Conservation (phyloP, 1,140 invertebrate genomes). For the Heliconius hermathena region DNA sequence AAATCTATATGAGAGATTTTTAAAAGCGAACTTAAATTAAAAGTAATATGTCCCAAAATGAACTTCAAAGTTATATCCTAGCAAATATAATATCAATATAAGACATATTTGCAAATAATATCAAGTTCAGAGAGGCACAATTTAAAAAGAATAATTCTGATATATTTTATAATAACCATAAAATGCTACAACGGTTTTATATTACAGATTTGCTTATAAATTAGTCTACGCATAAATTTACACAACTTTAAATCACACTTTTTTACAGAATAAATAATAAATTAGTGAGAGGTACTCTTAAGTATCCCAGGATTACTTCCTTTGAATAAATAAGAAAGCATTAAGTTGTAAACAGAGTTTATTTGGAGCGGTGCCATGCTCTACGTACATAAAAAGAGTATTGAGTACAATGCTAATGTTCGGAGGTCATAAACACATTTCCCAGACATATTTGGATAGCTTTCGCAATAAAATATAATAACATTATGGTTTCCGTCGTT, state of each 20-base stretch:
- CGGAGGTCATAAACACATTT: constrained; percentile 24
- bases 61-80: neutral
- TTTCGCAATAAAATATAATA: constrained; percentile 8
- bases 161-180: neutral
- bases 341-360: constrained; percentile 31
- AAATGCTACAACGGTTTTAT: neutral
- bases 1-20: too few species aligned
- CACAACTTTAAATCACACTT: neutral
- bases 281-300: constrained; percentile 6
- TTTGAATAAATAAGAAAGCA: constrained; percentile 21
- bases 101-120: neutral
- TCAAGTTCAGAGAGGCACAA: neutral
- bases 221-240: neutral
- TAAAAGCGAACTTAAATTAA: too few species aligned
- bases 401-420: constrained; percentile 18
- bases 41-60: too few species aligned
- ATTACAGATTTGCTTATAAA: neutral
- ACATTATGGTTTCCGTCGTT: constrained; percentile 8
- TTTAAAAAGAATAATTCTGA: neutral
- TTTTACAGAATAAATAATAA: constrained; percentile 19
- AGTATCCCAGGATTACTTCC: constrained; percentile 12
- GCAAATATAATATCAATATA: neutral
- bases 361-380: constrained; percentile 26
- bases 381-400: constrained; percentile 25
- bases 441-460: constrained; percentile 8